These are phyloP conservation scores for Propithecus deckenii DNA, from an alignment of 2,797 vertebrate genomes.

Conservation along the genomic window DNA sequence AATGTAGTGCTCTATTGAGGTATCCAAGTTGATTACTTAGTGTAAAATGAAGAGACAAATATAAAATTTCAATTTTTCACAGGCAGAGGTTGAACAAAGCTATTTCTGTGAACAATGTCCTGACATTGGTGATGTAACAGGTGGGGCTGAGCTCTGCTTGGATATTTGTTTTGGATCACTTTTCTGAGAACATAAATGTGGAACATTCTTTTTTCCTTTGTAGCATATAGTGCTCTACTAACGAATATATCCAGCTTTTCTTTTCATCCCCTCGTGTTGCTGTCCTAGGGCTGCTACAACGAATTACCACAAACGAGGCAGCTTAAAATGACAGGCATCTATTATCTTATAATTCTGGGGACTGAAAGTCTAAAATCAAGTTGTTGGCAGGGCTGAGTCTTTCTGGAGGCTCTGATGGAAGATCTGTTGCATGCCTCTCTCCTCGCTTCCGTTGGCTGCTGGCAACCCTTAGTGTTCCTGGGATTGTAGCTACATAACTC, in stretches of 20 bases:
- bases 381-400: not conserved
- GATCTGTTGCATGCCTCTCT: not conserved
- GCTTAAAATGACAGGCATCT: not conserved
- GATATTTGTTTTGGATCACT: not conserved
- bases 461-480: not conserved
- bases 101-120: not conserved
- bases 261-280: not conserved
- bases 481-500: not conserved
- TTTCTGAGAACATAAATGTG: not conserved
- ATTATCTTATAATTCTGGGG: not conserved
- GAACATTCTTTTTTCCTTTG: not conserved
- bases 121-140: not conserved
- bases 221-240: not conserved
- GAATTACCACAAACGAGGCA: not conserved
- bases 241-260: not conserved
- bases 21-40: not conserved
- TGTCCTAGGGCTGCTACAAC: not conserved
- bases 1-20: not conserved
- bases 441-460: not conserved
- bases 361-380: not conserved
- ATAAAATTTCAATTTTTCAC: not conserved
- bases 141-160: not conserved
- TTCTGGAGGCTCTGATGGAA: not conserved
- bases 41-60: conserved; percentile 12
- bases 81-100: not conserved